Percentiles rank a stretch among this genome's conserved stretches.
Evolutionary conservation across 2,113 vertebrate genomes (phyloP).

Genomic region (Alectura lathami): DNA sequence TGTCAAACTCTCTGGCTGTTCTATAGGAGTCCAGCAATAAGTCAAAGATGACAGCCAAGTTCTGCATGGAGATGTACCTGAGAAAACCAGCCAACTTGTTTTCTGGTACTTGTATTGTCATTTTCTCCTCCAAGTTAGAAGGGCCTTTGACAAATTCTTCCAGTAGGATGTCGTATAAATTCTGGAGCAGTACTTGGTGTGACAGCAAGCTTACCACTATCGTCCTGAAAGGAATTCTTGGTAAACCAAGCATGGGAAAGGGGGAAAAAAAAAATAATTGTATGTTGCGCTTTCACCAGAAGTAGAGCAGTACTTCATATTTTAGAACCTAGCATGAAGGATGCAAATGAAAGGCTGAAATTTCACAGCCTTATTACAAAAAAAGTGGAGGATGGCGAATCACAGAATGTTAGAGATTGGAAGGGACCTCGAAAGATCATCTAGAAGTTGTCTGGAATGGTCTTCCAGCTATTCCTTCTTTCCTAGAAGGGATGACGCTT

Average conservation of each 20-base stretch:
- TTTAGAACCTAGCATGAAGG: background rate
- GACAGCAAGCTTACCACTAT: slow-evolving; percentile 96
- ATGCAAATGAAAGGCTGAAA: background rate
- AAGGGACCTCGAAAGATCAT: too few species aligned
- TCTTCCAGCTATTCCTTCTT: background rate
- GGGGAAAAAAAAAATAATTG: background rate
- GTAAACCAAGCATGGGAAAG: slow-evolving; percentile 20
- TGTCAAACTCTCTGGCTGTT: slow-evolving; percentile 95
- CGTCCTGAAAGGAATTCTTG: slow-evolving; percentile 93
- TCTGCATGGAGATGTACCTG: slow-evolving; percentile 96
- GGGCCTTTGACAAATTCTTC: slow-evolving; percentile 94
- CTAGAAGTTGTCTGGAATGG: background rate
- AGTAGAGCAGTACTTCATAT: background rate
- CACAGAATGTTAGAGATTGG: too few species aligned
- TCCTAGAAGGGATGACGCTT: background rate
- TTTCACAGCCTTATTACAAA: background rate
- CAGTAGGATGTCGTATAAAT: slow-evolving; percentile 92
- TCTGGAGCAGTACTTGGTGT: slow-evolving; percentile 96
- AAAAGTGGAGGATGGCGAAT: background rate
- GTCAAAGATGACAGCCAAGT: slow-evolving; percentile 94
- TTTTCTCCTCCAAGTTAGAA: slow-evolving; percentile 81
- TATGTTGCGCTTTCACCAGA: background rate
- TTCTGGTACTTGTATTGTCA: slow-evolving; percentile 78
- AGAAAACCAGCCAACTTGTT: slow-evolving; percentile 89
- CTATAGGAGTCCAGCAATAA: slow-evolving; percentile 95